Percentiles rank a stretch among this genome's conserved stretches.
These are phyloP conservation scores for Cyprinodon variegatus DNA, from an alignment of 2,113 vertebrate species.

Conservation along the genomic window DNA sequence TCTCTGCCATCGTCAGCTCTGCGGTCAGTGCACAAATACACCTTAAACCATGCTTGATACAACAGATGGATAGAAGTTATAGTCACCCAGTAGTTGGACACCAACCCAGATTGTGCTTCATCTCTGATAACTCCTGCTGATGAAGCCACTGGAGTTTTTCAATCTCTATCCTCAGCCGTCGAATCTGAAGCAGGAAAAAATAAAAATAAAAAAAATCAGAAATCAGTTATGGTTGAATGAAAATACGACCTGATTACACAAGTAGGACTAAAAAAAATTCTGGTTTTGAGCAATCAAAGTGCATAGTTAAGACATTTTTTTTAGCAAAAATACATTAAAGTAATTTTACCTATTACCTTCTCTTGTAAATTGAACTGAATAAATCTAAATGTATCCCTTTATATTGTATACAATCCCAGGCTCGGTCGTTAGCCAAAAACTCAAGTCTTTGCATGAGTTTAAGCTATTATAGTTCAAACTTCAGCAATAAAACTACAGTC, in stretches of 20 bases:
- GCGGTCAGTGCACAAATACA: background rate
- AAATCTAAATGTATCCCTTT: no score
- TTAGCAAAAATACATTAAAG: background rate
- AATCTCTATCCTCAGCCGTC: conserved; percentile 95
- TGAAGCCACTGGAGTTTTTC: conserved; percentile 98
- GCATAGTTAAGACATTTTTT: background rate
- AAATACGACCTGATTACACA: background rate
- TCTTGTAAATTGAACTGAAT: no score
- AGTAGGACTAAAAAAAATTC: background rate
- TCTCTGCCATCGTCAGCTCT: conserved; percentile 98
- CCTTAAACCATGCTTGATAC: background rate
- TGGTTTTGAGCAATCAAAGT: background rate
- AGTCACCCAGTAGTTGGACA: background rate
- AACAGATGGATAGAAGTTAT: background rate
- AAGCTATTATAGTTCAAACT: no score
- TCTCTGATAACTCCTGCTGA: conserved; percentile 95
- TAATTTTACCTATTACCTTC: no score
- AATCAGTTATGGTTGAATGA: background rate
- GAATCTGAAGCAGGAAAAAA: conserved; percentile 81
- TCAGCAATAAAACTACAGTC: no score
- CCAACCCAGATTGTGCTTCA: conserved; percentile 97
- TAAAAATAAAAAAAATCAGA: background rate
- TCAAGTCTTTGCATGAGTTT: no score
- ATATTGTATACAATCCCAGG: no score
- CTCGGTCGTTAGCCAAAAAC: no score